phyloP scores from a whole-genome alignment of 1,140 invertebrate genomes.

The Helicoverpa zea region DNA sequence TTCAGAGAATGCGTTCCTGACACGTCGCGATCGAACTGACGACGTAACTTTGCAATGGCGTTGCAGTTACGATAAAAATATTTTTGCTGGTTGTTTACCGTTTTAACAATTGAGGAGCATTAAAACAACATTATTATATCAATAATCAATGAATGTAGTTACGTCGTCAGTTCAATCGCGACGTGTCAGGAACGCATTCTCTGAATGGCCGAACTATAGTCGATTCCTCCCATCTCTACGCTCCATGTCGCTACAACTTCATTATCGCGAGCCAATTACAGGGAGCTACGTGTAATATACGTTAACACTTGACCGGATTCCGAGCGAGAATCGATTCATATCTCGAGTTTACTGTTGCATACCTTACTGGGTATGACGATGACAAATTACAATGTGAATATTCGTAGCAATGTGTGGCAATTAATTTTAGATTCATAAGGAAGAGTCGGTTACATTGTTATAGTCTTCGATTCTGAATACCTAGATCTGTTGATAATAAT shows the following conservation, averaged over 20 bases:
- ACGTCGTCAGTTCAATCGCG: too few species aligned
- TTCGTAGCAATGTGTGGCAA: background rate
- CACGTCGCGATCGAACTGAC: too few species aligned
- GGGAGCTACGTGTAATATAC: conserved; percentile 54
- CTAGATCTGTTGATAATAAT: too few species aligned
- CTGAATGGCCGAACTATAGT: too few species aligned
- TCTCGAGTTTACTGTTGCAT: conserved; percentile 41
- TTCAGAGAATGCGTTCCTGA: too few species aligned
- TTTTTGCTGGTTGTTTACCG: too few species aligned
- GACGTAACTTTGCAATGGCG: too few species aligned
- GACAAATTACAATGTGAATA: conserved; percentile 1
- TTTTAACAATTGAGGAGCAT: too few species aligned
- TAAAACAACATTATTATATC: too few species aligned
- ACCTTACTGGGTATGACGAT: conserved; percentile 19
- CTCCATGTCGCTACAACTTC: conserved; percentile 60
- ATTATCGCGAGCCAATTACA: conserved; percentile 68
- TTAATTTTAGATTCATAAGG: background rate
- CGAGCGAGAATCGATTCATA: conserved; percentile 40
- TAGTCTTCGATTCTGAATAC: background rate
- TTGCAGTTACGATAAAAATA: too few species aligned
- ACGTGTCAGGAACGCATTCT: too few species aligned
- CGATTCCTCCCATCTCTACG: conserved; percentile 35
- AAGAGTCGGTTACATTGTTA: background rate
- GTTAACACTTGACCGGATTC: conserved; percentile 65
- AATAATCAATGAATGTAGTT: too few species aligned